A percentile compares a stretch with the other conserved stretches of the same genome.
phyloP scores from a whole-genome alignment of 2,888 invertebrate genomes.

The Clunio marinus region DNA sequence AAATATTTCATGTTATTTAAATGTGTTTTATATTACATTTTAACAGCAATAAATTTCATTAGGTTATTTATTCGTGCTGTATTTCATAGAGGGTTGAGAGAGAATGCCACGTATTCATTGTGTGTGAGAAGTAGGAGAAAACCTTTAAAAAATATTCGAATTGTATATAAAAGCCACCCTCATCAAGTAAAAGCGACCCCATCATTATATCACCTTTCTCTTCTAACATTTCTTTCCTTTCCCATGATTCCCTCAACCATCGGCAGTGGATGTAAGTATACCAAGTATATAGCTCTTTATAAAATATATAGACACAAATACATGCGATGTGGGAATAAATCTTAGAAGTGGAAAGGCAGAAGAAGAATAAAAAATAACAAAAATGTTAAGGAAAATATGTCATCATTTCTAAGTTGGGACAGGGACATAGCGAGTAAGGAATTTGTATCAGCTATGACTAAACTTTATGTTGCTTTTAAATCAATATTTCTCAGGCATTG shows the following conservation, averaged over 20 bases:
- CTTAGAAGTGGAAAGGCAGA: neutral
- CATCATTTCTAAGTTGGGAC: slow-evolving; percentile 27
- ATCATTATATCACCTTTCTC: slow-evolving; percentile 39
- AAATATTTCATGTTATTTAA: slow-evolving; percentile 38
- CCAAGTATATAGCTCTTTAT: too few species aligned
- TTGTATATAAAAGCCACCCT: slow-evolving; percentile 32
- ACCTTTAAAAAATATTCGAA: neutral
- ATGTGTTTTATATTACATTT: slow-evolving; percentile 38
- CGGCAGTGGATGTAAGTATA: too few species aligned
- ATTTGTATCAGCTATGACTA: neutral
- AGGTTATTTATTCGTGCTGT: slow-evolving; percentile 35
- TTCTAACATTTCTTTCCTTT: neutral
- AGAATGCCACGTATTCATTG: neutral
- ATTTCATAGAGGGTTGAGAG: slow-evolving; percentile 9
- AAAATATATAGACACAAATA: neutral
- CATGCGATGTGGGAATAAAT: neutral
- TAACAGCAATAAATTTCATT: slow-evolving; percentile 37
- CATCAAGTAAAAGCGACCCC: slow-evolving; percentile 33
- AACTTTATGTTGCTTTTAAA: too few species aligned
- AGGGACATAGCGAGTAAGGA: neutral
- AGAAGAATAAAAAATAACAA: neutral
- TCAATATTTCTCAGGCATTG: too few species aligned
- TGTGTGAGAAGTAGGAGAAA: neutral
- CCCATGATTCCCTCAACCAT: neutral
- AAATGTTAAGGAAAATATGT: slow-evolving; percentile 21